Evolutionary conservation across 2,113 vertebrate species (phyloP), one percentile per base, ranked within the genome.

Genomic region (Vulpes vulpes): DNA sequence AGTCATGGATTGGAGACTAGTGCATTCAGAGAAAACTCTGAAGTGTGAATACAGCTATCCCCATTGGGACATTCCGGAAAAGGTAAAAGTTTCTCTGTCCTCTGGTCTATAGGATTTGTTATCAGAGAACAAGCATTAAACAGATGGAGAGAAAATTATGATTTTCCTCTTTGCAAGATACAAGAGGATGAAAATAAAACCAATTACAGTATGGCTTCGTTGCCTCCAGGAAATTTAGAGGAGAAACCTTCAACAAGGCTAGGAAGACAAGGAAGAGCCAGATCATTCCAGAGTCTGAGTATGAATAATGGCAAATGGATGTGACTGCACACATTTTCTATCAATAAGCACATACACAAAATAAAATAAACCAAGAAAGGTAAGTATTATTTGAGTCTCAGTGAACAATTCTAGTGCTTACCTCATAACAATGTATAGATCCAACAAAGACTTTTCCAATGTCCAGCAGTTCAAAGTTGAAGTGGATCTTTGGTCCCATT

Each of bases 371-470:
- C 35, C 15, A n/a, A 25, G 35, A 23, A 49, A 81, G 32, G 16
- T 64, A 69, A 43, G 25, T 27, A 11, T 9, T n/a, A 22, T 76
- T 62, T n/a, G 57, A 78, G 27, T 79, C 57, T 84, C 49, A 20
- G 4, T 19, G 35, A 59, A 71, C 55, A 82, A 17, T 23, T 78
- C 17, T 25, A 27, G 71, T 43, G 22, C 98, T 99, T 94, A 99
- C 99, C 99, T 99, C 99, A 23, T 99, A 99, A 87, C 38, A 97
- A 60, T 99, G 97, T 60, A 71, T 67, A 30, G 98, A 99, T 38
- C 98, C 98, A 32, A 99, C 16, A 71, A 99, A 99, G 53, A 99
- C 97, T 25, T 99, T 98, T 8, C 98, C 98, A 32, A 99, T 97
- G 53, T 99, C 98, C 96, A 99, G 97, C 25, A 98, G 69, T 14